A percentile compares a stretch with the other conserved stretches of the same genome.
Conservation (phyloP, 2,888 invertebrate species). For the Dioctria linearis region DNA sequence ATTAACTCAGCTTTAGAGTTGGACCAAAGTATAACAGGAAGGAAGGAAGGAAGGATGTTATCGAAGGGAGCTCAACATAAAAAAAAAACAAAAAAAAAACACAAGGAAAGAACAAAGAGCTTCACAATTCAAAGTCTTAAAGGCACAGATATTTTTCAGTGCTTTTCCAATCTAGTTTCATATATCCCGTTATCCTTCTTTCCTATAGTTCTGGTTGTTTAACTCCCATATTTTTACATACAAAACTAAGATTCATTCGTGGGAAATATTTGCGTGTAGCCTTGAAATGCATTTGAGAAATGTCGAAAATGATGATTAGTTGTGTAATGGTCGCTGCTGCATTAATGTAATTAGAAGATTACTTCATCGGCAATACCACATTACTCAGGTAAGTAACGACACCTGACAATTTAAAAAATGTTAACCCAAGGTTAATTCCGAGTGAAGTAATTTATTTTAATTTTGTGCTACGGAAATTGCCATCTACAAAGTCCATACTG, state of each 20-base stretch:
- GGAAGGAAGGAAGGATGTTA: conserved; percentile 49
- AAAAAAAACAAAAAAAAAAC: background rate
- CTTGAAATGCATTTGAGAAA: too few species aligned
- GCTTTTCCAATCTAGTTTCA: conserved; percentile 33
- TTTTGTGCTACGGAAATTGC: background rate
- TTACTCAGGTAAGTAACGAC: background rate
- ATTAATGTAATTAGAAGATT: background rate
- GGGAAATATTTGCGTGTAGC: background rate
- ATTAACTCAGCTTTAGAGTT: conserved; percentile 45
- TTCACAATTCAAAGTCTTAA: conserved; percentile 4
- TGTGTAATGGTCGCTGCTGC: background rate
- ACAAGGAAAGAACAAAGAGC: background rate
- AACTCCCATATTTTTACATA: background rate
- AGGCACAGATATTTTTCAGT: conserved; percentile 14
- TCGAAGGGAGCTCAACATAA: background rate
- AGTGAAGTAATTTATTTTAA: background rate
- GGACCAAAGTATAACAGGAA: conserved; percentile 40
- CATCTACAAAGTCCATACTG: background rate
- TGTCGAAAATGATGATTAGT: background rate
- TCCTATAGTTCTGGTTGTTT: conserved; percentile 2
- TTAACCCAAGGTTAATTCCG: conserved; percentile 16
- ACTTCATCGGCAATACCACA: background rate
- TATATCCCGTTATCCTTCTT: conserved; percentile 40
- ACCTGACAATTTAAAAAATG: conserved; percentile 6
- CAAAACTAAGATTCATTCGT: background rate